These are phyloP conservation scores for Caerostris darwini DNA, from an alignment of 1,140 invertebrate genomes.

Conservation along the genomic window DNA sequence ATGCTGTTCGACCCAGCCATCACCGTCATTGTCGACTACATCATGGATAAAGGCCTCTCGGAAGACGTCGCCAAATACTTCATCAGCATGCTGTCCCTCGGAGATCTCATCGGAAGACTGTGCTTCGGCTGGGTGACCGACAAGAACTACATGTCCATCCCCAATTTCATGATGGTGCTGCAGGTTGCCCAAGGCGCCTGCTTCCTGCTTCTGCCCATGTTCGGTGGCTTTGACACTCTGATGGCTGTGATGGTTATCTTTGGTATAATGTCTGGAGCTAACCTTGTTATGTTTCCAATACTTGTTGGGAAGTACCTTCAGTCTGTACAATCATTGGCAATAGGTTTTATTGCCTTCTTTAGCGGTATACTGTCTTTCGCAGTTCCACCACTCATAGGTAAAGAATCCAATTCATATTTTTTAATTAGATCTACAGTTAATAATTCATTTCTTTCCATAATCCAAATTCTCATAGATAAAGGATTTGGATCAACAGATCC, in stretches of 20 bases:
- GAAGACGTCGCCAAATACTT: conserved; percentile 66
- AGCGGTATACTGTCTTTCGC: conserved; percentile 55
- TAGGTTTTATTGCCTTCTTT: conserved; percentile 57
- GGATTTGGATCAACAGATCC: too few relatives aligned
- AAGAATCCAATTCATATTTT: neutral
- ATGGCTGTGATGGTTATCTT: conserved; percentile 46
- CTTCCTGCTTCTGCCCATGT: conserved; percentile 23
- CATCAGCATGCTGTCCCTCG: conserved; percentile 59
- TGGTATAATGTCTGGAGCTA: conserved; percentile 48
- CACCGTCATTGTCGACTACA: conserved; percentile 69
- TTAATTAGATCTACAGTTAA: too few relatives aligned
- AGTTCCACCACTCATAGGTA: conserved; percentile 63
- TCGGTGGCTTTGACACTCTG: conserved; percentile 44
- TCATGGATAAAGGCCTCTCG: conserved; percentile 65
- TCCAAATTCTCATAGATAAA: too few relatives aligned
- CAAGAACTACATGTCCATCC: conserved; percentile 37
- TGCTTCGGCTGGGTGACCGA: conserved; percentile 69
- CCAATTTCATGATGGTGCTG: conserved; percentile 65
- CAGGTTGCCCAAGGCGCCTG: conserved; percentile 48
- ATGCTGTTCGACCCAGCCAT: conserved; percentile 57
- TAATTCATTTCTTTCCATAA: too few relatives aligned
- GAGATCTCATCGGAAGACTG: conserved; percentile 51
- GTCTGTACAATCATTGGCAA: conserved; percentile 65
- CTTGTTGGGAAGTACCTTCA: conserved; percentile 56
- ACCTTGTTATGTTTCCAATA: conserved; percentile 66